Percentiles rank a stretch among this genome's conserved stretches.
phyloP scores from a whole-genome alignment of 2,797 vertebrate genomes.

The Peromyscus melanophrys region DNA sequence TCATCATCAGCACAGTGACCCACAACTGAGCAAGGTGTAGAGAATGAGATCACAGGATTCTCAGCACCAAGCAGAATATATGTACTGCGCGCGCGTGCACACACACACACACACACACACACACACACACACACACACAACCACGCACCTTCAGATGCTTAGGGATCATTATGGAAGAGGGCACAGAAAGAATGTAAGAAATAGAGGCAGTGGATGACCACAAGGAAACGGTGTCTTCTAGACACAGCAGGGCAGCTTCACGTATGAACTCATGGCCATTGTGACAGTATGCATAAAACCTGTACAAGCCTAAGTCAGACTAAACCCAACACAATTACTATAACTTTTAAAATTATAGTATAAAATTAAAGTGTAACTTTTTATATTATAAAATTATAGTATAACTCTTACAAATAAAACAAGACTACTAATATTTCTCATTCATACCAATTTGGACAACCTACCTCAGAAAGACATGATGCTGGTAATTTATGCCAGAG shows the following conservation, averaged over 20 bases:
- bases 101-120: not conserved
- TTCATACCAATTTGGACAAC: not conserved
- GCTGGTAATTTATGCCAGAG: not conserved
- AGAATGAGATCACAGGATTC: not conserved
- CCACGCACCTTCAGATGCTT: not conserved
- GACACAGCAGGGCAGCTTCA: not conserved
- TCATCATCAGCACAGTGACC: not conserved
- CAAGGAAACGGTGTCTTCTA: not conserved
- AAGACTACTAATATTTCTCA: not conserved
- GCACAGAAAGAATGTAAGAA: not conserved
- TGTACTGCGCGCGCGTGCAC: rapidly evolving
- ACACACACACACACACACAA: not conserved
- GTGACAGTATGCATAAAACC: not conserved
- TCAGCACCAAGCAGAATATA: not conserved
- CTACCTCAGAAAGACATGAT: not conserved
- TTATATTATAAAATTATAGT: not conserved
- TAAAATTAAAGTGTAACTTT: not conserved
- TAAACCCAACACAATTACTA: not conserved
- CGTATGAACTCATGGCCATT: not conserved
- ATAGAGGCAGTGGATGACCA: not conserved
- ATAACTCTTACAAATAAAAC: not conserved
- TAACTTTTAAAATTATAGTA: not conserved
- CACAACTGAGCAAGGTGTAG: not conserved
- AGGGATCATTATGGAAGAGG: not conserved
- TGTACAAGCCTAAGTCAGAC: not conserved